Evolutionary conservation across 2,797 vertebrate species (phyloP), one percentile per base, ranked within the genome.

Genomic region (Synanceia verrucosa): DNA sequence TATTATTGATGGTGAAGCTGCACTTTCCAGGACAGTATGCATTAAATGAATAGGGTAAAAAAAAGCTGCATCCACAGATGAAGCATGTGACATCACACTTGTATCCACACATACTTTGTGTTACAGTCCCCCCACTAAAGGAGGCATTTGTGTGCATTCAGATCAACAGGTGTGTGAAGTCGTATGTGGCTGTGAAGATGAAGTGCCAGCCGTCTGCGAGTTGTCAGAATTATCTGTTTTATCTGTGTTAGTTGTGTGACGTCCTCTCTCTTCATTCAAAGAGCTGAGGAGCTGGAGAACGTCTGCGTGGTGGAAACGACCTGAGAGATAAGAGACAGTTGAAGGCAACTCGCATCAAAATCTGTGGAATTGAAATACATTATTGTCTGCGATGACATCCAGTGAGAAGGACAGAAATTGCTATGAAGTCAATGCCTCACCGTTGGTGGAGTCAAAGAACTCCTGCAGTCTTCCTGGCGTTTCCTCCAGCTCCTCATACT

Each of bases 401-500:
- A 43, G 51, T 8, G 36, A 53, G 29, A 18, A 64, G 34, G n/a
- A 16, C 10, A 7, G 31, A 39, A 13, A 44, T 23, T 5, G 9
- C 34, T 18, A 14, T 12, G n/a, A n/a, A n/a, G n/a, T n/a, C n/a
- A n/a, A n/a, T n/a, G 18, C 47, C 21, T 39, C 79, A 97, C 98
- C 97, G 77, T 93, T 83, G 28, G 97, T 97, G 73, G 97, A 97
- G 82, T 96, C 91, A 9, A 95, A 99, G 88, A 99, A 99, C 68
- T 99, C 98, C 85, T 99, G 97, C 62, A 99, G 92, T 21, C 94
- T 91, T 60, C 98, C 97, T 0, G 97, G 97, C 4, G 74, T 92
- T 50, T 91, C 92, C 87, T 99, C 98, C 75, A 97, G 70, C 67
- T 96, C 93, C 87, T 99, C 98, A 0, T 99, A 99, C 79, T 99